These are phyloP conservation scores for Hypothenemus hampei DNA, from an alignment of 1,140 invertebrate species.

Conservation along the genomic window DNA sequence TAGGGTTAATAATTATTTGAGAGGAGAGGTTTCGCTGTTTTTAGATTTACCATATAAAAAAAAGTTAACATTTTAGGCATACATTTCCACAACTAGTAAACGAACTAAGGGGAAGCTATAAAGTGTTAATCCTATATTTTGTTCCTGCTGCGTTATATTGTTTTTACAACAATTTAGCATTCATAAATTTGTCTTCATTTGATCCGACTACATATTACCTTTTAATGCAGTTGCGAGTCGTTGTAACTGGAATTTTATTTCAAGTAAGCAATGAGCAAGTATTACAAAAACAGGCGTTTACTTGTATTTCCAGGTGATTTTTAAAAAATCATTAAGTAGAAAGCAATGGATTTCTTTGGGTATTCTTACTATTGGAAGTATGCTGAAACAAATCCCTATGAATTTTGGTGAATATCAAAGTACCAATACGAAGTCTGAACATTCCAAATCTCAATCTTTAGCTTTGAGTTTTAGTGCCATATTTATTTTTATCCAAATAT, in stretches of 20 bases:
- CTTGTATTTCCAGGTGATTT: conserved; percentile 63
- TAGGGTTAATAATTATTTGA: too few relatives aligned
- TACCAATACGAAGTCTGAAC: conserved; percentile 24
- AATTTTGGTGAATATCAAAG: conserved; percentile 41
- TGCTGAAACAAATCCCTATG: conserved; percentile 81
- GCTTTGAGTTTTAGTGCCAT: conserved; percentile 64
- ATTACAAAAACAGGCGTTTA: background rate
- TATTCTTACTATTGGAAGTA: conserved; percentile 83
- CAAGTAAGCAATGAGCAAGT: conserved; percentile 58
- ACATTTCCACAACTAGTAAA: conserved; percentile 48
- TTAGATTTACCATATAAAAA: conserved; percentile 1
- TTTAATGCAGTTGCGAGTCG: conserved; percentile 87
- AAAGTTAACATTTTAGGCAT: conserved; percentile 47
- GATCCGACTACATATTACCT: conserved; percentile 94
- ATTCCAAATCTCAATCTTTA: conserved; percentile 48
- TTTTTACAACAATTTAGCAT: conserved; percentile 92
- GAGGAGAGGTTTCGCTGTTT: conserved; percentile 12
- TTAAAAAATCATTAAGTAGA: conserved; percentile 74
- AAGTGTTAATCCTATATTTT: conserved; percentile 79
- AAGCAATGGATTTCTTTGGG: conserved; percentile 88
- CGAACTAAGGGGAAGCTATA: conserved; percentile 55
- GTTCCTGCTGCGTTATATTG: conserved; percentile 89
- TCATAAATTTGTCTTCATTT: conserved; percentile 83
- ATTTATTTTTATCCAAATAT: conserved; percentile 75
- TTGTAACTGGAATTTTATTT: conserved; percentile 87